A percentile compares a stretch with the other conserved stretches of the same genome.
phyloP scores from a whole-genome alignment of 2,888 invertebrate species.

The Eutolmus rufibarbis region DNA sequence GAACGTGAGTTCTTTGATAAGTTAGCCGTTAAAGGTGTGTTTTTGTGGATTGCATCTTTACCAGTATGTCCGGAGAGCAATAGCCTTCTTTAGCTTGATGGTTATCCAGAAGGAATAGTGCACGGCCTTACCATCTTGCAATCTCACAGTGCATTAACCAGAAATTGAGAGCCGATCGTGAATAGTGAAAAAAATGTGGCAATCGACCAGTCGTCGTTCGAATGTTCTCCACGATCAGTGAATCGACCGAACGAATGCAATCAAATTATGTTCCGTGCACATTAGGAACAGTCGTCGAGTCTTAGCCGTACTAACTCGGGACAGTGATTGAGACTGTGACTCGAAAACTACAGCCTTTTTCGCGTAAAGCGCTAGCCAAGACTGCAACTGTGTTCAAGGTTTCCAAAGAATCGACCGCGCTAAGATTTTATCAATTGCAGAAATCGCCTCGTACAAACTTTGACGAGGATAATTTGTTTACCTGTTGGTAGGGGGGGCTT shows the following conservation, averaged over 20 bases:
- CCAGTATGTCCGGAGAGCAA: not conserved
- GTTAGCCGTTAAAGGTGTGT: conserved; percentile 13
- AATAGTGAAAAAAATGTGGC: conserved; percentile 24
- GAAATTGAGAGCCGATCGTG: not conserved
- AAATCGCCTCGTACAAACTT: not conserved
- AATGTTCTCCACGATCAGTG: conserved; percentile 21
- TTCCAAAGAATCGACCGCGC: not conserved
- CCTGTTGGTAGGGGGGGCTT: not conserved
- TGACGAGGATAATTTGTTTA: conserved; percentile 17
- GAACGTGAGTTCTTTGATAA: conserved; percentile 32
- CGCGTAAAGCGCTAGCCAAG: not conserved
- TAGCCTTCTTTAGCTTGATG: not conserved
- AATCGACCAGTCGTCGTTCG: not conserved
- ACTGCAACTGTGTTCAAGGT: conserved; percentile 14
- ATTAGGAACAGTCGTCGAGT: not conserved
- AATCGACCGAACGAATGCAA: conserved; percentile 27
- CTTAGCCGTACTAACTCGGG: not conserved
- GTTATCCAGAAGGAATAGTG: not conserved
- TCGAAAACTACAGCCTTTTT: not conserved
- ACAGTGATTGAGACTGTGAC: not conserved
- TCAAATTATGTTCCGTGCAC: not conserved
- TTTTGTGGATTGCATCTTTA: not conserved
- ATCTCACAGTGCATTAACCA: not conserved
- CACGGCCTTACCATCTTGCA: not conserved
- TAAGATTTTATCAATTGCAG: not conserved